Percentiles rank a stretch among this genome's conserved stretches.
Evolutionary conservation across 1,140 invertebrate genomes (phyloP).

Genomic region (Argopecten irradians): DNA sequence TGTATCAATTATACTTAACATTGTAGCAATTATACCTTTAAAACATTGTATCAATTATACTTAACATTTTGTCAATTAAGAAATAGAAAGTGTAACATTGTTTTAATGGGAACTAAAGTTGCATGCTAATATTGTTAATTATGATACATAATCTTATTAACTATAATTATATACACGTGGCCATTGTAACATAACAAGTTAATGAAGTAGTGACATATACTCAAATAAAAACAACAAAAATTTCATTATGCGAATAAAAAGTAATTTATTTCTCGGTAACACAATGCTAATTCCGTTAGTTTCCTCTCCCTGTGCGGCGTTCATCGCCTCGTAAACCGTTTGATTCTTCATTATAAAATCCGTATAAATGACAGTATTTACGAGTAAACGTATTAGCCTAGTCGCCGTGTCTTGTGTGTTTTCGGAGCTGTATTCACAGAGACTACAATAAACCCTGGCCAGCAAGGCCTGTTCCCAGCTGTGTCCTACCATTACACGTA

Average conservation of each 20-base stretch:
- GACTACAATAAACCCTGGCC: background rate
- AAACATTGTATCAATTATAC: too few species aligned
- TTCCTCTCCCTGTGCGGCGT: background rate
- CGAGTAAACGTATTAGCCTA: slow-evolving; percentile 9
- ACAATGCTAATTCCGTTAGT: background rate
- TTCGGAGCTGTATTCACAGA: background rate
- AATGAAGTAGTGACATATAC: background rate
- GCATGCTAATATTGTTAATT: too few species aligned
- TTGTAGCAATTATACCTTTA: too few species aligned
- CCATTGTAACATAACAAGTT: background rate
- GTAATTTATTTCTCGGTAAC: background rate
- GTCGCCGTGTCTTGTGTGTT: background rate
- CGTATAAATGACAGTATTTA: slow-evolving; percentile 3
- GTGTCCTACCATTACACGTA: background rate
- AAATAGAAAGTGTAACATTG: too few species aligned
- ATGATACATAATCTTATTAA: background rate
- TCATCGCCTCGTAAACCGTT: slow-evolving; percentile 14
- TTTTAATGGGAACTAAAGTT: too few species aligned
- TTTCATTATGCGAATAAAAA: background rate
- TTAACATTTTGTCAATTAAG: too few species aligned
- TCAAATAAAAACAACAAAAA: background rate
- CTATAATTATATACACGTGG: background rate
- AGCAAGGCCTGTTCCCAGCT: background rate
- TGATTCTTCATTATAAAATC: background rate
- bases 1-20: too few species aligned